Conservation (phyloP, 2,113 vertebrate species). For the Seriola quinqueradiata region DNA sequence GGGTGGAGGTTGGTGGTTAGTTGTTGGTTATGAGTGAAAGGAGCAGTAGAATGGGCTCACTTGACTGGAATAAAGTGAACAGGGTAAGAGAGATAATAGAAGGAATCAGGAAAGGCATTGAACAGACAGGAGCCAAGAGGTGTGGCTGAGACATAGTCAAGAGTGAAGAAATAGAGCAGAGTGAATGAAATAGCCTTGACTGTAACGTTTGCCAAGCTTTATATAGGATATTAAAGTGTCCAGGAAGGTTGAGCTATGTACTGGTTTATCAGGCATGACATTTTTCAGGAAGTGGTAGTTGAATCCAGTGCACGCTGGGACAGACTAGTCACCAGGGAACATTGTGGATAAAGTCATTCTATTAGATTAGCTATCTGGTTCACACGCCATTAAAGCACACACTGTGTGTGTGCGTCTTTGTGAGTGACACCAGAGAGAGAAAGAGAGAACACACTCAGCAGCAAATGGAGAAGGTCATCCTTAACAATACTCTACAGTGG, state of each 20-base stretch:
- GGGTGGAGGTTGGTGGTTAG: not conserved
- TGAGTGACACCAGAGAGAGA: not conserved
- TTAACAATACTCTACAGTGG: not conserved
- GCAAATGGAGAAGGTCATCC: slow-evolving; percentile 42
- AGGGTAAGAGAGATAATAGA: not conserved
- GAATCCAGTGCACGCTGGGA: not conserved
- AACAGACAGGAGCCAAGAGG: not conserved
- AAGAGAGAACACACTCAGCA: not conserved
- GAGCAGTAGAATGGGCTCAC: not conserved
- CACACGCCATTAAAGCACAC: not conserved
- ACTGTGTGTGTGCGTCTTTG: not conserved
- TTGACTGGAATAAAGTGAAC: not conserved
- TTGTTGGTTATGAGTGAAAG: not conserved
- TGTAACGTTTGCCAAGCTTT: not conserved
- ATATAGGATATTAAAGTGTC: slow-evolving; percentile 7
- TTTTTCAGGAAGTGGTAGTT: not conserved
- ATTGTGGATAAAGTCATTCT: not conserved
- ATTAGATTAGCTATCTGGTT: slow-evolving; percentile 1
- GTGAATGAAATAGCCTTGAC: not conserved
- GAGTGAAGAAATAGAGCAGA: not conserved
- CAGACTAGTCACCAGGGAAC: not conserved
- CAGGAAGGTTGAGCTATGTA: not conserved
- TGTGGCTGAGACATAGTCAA: not conserved
- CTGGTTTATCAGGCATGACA: not conserved
- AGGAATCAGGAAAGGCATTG: not conserved